Conservation (phyloP, 2,797 vertebrate species). For the Linurgus olivaceus region DNA sequence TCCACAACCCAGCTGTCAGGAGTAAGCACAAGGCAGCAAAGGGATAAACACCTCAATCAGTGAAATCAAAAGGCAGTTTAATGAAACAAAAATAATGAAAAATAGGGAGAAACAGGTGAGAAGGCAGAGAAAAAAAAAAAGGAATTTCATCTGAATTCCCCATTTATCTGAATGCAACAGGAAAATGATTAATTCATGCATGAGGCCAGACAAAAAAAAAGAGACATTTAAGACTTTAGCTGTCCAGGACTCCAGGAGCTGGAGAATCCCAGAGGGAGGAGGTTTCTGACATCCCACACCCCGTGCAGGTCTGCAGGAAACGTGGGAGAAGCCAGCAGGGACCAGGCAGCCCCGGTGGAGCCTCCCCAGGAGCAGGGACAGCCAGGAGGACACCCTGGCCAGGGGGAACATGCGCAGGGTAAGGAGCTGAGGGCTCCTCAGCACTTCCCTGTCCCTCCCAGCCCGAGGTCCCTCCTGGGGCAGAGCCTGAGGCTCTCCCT, state of each 20-base stretch:
- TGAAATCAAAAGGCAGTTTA: not conserved
- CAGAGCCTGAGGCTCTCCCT: not conserved
- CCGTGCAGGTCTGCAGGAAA: not conserved
- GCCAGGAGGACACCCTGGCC: not conserved
- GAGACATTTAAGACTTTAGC: not conserved
- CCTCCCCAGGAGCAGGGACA: not conserved
- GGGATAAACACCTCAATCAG: not conserved
- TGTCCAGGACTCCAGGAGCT: not conserved
- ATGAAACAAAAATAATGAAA: not conserved
- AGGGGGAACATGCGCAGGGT: not conserved
- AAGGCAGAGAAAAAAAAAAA: not conserved
- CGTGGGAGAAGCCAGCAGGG: not conserved
- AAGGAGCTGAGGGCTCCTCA: not conserved
- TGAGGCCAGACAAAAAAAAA: not conserved
- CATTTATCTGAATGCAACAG: fast-evolving
- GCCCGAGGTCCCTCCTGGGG: not conserved
- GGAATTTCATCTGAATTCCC: not conserved
- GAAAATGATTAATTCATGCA: fast-evolving
- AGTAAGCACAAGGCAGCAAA: not conserved
- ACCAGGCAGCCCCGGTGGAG: not conserved
- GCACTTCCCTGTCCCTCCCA: not conserved
- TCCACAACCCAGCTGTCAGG: not conserved
- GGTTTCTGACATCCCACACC: not conserved
- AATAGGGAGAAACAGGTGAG: not conserved
- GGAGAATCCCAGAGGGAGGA: not conserved